Evolutionary conservation across 2,888 invertebrate genomes (phyloP).

Genomic region (Acrobasis consociella): DNA sequence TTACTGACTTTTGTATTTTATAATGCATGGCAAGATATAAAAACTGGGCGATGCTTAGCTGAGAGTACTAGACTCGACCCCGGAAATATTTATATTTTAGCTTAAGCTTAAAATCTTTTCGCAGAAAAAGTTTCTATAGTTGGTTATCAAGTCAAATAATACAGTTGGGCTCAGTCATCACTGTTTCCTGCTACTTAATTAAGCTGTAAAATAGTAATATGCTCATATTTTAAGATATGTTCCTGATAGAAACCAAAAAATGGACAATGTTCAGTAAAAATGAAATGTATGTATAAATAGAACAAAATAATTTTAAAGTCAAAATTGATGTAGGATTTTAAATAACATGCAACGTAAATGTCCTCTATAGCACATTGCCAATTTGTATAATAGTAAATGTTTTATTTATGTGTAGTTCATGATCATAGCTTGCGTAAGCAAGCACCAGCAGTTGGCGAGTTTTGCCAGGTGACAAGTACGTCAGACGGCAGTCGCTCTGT

Average conservation of each 20-base stretch:
- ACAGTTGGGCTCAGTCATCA: not conserved
- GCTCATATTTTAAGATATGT: slow-evolving; percentile 36
- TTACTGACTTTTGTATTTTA: too few relatives aligned
- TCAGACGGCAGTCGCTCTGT: too few relatives aligned
- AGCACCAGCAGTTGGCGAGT: not conserved
- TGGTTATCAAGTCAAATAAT: not conserved
- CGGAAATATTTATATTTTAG: too few relatives aligned
- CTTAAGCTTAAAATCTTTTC: too few relatives aligned
- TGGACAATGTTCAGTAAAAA: slow-evolving; percentile 42
- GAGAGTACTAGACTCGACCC: too few relatives aligned
- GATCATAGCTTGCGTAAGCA: slow-evolving; percentile 3
- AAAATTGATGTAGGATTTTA: slow-evolving; percentile 8
- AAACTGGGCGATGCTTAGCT: too few relatives aligned
- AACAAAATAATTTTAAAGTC: slow-evolving; percentile 39
- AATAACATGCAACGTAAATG: not conserved
- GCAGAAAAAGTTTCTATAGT: too few relatives aligned
- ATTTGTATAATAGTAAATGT: slow-evolving; percentile 23
- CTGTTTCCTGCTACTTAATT: not conserved
- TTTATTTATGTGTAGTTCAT: slow-evolving; percentile 9
- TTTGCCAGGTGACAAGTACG: too few relatives aligned
- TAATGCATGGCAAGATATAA: too few relatives aligned
- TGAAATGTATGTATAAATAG: slow-evolving; percentile 41
- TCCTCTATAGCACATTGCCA: slow-evolving; percentile 1
- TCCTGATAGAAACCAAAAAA: slow-evolving; percentile 57
- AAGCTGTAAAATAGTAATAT: not conserved